phyloP scores from a whole-genome alignment of 2,888 invertebrate species.

The Mycalesis mineus region DNA sequence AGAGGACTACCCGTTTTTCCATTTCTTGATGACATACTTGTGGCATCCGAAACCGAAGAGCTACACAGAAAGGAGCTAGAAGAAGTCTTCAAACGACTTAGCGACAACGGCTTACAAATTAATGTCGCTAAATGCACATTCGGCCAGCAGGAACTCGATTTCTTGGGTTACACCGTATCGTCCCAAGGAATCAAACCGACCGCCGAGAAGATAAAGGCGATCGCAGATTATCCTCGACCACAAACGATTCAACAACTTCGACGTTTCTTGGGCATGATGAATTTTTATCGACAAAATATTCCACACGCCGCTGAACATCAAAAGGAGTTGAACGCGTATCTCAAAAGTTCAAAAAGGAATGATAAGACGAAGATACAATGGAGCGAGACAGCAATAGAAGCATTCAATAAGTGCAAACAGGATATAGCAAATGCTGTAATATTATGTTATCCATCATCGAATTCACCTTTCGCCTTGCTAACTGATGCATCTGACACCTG shows the following conservation, averaged over 20 bases:
- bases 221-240: not conserved
- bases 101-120: not conserved
- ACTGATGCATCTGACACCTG: too few species aligned
- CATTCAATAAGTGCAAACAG: too few species aligned
- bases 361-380: too few species aligned
- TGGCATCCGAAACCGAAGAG: not conserved
- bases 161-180: not conserved
- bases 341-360: too few species aligned
- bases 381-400: too few species aligned
- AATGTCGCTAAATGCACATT: not conserved
- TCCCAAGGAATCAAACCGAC: not conserved
- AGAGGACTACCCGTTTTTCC: too few species aligned
- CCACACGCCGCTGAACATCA: not conserved
- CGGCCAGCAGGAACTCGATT: not conserved
- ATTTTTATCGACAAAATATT: slow-evolving; percentile 16
- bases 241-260: not conserved
- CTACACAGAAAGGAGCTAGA: not conserved
- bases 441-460: too few species aligned
- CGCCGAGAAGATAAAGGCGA: not conserved
- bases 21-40: too few species aligned
- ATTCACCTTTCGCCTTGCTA: too few species aligned
- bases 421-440: too few species aligned
- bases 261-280: slow-evolving; percentile 13
- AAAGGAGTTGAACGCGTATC: too few species aligned
- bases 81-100: not conserved